A percentile compares a stretch with the other conserved stretches of the same genome.
These are phyloP conservation scores for Nudaria mundana DNA, from an alignment of 2,888 invertebrate species.

Conservation along the genomic window DNA sequence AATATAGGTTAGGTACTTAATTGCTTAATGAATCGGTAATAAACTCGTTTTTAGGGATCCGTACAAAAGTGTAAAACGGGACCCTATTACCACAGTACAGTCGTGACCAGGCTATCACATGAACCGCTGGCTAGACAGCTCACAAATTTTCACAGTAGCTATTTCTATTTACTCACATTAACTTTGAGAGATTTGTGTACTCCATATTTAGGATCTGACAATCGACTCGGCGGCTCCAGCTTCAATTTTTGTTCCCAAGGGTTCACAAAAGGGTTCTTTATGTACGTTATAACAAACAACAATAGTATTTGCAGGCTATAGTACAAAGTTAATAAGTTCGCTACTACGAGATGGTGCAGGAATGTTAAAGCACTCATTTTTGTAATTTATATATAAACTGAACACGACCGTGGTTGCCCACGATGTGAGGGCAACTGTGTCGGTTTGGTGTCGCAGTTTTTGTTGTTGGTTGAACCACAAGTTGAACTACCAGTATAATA, in stretches of 20 bases:
- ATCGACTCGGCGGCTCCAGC: constrained; percentile 66
- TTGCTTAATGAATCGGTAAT: too few species aligned
- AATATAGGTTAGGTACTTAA: too few species aligned
- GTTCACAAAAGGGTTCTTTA: constrained; percentile 53
- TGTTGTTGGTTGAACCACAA: background rate
- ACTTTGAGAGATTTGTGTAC: constrained; percentile 77
- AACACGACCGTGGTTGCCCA: constrained; percentile 9
- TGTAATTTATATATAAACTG: background rate
- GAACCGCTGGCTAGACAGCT: too few species aligned
- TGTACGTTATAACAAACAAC: constrained; percentile 42
- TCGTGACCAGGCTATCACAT: too few species aligned
- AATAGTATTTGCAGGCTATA: constrained; percentile 41
- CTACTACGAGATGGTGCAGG: constrained; percentile 40
- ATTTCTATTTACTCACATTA: constrained; percentile 65
- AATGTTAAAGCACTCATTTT: constrained; percentile 38
- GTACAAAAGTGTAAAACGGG: too few species aligned
- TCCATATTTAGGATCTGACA: constrained; percentile 75
- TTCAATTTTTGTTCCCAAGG: constrained; percentile 61
- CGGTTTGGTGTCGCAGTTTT: background rate
- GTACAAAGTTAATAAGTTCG: constrained; percentile 47
- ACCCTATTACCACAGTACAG: too few species aligned
- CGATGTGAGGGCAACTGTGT: constrained; percentile 17
- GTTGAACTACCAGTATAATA: too few species aligned
- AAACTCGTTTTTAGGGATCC: too few species aligned
- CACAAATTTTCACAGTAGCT: background rate